A percentile compares a stretch with the other conserved stretches of the same genome.
Conservation (phyloP, 2,113 vertebrate species). For the Ahaetulla prasina region DNA sequence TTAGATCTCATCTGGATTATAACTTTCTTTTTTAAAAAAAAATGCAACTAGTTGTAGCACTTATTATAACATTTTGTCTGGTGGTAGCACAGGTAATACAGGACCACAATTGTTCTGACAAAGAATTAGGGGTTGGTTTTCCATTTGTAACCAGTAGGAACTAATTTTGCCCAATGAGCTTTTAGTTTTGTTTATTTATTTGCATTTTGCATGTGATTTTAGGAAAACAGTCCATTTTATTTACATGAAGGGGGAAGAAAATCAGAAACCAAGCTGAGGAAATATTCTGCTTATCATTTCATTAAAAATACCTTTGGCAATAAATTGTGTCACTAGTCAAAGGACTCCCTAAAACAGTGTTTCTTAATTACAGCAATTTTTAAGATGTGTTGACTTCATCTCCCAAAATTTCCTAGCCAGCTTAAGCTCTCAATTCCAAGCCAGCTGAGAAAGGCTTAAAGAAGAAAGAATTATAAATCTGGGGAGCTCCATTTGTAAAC, state of each 20-base stretch:
- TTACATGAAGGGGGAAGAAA: neutral
- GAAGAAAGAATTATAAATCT: neutral
- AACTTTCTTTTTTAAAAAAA: neutral
- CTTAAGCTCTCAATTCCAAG: neutral
- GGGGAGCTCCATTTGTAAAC: neutral
- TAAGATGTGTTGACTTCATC: neutral
- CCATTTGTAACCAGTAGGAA: neutral
- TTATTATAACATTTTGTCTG: neutral
- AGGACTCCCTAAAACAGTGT: neutral
- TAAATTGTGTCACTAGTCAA: conserved; percentile 19
- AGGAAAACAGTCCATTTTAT: fast-evolving
- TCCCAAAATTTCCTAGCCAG: neutral
- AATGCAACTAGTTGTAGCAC: neutral
- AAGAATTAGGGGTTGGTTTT: neutral
- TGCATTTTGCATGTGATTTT: neutral
- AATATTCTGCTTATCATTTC: neutral
- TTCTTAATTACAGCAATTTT: neutral
- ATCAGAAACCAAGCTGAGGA: neutral
- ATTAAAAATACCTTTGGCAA: conserved; percentile 21
- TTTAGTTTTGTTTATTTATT: neutral
- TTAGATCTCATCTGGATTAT: neutral
- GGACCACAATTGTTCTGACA: neutral
- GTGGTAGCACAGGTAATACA: neutral
- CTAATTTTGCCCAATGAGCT: neutral
- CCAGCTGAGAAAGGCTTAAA: neutral